phyloP scores from a whole-genome alignment of 2,888 invertebrate genomes.

The Hyposoter dolosus region DNA sequence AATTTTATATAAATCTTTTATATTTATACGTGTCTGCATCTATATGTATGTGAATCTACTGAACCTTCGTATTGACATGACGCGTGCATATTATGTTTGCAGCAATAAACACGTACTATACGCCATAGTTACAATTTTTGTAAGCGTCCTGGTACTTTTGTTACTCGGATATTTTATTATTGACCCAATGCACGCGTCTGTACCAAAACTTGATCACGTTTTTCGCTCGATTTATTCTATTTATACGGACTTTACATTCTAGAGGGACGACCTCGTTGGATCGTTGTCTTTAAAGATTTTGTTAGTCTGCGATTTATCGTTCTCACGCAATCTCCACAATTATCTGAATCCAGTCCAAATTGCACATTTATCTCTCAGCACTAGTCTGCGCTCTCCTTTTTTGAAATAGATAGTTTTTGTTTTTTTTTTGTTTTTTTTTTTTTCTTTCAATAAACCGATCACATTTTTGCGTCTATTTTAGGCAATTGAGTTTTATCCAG shows the following conservation, averaged over 20 bases:
- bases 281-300: conserved; percentile 6
- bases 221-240: conserved; percentile 58
- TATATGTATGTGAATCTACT: background rate
- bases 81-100: conserved; percentile 51
- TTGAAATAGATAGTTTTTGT: background rate
- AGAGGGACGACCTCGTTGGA: background rate
- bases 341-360: background rate
- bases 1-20: conserved; percentile 4
- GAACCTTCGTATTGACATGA: conserved; percentile 35
- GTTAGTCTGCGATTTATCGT: background rate
- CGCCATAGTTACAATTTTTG: conserved; percentile 44
- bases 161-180: conserved; percentile 7
- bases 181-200: conserved; percentile 28
- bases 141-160: background rate
- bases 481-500: background rate
- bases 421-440: background rate
- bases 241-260: conserved; percentile 35
- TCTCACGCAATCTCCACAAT: background rate
- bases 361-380: background rate
- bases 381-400: background rate
- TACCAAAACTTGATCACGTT: conserved; percentile 44
- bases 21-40: background rate
- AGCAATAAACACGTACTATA: conserved; percentile 29
- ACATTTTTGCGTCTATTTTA: background rate
- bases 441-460: too few relatives aligned